Conservation (phyloP, 1,140 invertebrate genomes). For the Bombus polaris region DNA sequence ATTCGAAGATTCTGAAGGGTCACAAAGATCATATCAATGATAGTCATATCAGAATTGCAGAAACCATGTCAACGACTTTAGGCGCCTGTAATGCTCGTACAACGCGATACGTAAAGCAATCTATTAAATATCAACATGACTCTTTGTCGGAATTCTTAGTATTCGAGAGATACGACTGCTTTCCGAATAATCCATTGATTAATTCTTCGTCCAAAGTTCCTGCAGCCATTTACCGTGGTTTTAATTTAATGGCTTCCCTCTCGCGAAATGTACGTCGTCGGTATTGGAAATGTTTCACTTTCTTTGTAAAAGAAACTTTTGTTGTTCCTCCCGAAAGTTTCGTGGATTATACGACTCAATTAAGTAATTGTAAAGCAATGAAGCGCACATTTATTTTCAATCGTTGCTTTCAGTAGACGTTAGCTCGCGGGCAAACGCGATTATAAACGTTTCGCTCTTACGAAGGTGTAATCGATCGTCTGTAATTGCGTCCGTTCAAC, state of each 20-base stretch:
- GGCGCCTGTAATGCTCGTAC: too few species aligned
- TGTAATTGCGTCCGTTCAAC: not conserved
- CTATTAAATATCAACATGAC: too few species aligned
- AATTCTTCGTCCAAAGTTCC: not conserved
- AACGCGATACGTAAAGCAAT: too few species aligned
- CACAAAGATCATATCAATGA: too few species aligned
- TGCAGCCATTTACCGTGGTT: not conserved
- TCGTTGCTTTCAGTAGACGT: not conserved
- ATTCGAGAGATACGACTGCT: not conserved
- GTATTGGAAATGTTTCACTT: not conserved
- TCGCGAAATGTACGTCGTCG: not conserved
- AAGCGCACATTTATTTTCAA: not conserved
- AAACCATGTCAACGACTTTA: not conserved
- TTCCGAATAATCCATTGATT: not conserved
- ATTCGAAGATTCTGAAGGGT: too few species aligned
- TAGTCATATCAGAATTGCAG: too few species aligned
- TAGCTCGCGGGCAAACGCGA: not conserved
- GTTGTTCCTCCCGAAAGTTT: not conserved
- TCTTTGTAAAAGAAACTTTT: not conserved
- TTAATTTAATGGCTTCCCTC: not conserved
- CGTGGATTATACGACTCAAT: not conserved
- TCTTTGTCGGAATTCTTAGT: not conserved
- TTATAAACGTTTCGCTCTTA: constrained; percentile 10
- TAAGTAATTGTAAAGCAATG: not conserved
- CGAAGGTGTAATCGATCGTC: not conserved